Evolutionary conservation across 2,113 vertebrate species (phyloP).

Genomic region (Oreochromis tanganicae): DNA sequence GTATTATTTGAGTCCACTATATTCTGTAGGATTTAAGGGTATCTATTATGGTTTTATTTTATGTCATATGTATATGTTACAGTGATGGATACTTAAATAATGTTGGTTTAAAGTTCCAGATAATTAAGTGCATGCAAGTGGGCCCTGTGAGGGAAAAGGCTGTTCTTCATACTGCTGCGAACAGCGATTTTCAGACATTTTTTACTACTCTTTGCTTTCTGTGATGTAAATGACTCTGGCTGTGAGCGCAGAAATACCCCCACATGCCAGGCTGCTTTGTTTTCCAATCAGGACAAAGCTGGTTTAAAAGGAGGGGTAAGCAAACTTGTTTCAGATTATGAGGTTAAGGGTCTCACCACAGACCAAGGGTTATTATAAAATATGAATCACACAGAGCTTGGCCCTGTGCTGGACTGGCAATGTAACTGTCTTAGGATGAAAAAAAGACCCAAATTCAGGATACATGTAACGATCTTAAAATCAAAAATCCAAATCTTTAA

Average conservation of each 20-base stretch:
- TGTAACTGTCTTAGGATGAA: background rate
- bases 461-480: background rate
- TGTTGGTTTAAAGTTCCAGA: background rate
- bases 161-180: background rate
- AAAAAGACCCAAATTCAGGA: background rate
- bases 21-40: background rate
- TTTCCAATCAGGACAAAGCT: background rate
- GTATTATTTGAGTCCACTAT: fast-evolving
- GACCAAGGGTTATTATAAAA: background rate
- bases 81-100: background rate
- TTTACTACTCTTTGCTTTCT: background rate
- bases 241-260: background rate
- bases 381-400: background rate
- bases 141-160: background rate
- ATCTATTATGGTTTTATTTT: background rate
- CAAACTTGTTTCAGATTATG: background rate
- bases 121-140: fast-evolving
- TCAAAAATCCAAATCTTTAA: background rate
- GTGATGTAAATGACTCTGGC: background rate
- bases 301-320: background rate
- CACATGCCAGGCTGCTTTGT: background rate
- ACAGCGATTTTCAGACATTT: background rate
- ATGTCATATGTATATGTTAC: background rate
- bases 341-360: background rate
- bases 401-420: background rate